Percentiles rank a stretch among this genome's conserved stretches.
Evolutionary conservation across 2,888 invertebrate genomes (phyloP).

Genomic region (Mythimna ferrago): DNA sequence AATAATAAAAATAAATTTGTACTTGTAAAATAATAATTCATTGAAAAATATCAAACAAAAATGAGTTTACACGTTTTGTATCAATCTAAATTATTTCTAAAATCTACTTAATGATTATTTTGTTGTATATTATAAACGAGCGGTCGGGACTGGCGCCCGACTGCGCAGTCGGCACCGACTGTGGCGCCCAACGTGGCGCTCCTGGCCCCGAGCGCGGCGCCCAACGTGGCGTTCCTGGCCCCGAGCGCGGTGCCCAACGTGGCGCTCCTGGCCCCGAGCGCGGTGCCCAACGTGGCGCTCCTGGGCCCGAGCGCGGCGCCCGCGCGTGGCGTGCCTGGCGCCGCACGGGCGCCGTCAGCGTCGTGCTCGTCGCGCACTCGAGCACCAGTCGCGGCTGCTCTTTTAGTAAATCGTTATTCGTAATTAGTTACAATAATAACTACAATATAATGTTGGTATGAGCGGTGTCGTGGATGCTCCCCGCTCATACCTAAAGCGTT

Average conservation of each 20-base stretch:
- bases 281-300: not conserved
- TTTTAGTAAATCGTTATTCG: constrained; percentile 82
- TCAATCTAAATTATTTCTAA: constrained; percentile 84
- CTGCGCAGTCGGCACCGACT: constrained; percentile 33
- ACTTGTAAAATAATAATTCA: constrained; percentile 84
- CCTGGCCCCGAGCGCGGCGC: constrained; percentile 33
- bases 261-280: constrained; percentile 11
- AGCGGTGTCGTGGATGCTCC: constrained; percentile 90
- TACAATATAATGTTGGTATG: constrained; percentile 90
- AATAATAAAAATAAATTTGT: constrained; percentile 84
- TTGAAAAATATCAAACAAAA: constrained; percentile 80
- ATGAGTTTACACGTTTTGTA: constrained; percentile 78
- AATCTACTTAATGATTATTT: constrained; percentile 88
- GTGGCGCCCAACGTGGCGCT: constrained; percentile 13
- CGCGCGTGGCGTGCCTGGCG: not conserved
- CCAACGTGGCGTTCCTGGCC: not conserved
- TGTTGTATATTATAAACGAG: constrained; percentile 82
- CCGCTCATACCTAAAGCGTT: constrained; percentile 91
- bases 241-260: constrained; percentile 11
- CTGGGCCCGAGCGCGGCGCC: not conserved
- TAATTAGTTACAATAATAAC: constrained; percentile 88
- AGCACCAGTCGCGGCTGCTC: constrained; percentile 73
- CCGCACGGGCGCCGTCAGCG: not conserved
- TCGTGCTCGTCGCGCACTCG: constrained; percentile 39
- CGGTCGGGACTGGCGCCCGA: constrained; percentile 72